A percentile compares a stretch with the other conserved stretches of the same genome.
Evolutionary conservation across 2,113 vertebrate genomes (phyloP).

Genomic region (Petrocephalus microphthalmus): DNA sequence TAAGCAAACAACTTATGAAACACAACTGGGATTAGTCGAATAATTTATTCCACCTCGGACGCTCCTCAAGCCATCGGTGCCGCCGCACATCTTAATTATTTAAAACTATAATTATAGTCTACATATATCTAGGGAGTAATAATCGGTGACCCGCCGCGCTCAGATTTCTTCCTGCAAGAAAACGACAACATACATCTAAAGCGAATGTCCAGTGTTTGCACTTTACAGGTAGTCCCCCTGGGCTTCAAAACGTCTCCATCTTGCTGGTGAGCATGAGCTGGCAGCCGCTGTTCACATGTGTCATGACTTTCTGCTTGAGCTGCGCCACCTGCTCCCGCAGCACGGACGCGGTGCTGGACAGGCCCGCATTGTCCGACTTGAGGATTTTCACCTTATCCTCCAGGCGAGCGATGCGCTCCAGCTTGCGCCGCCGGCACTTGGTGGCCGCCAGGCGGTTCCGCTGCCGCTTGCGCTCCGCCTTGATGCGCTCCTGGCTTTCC

Average conservation of each 20-base stretch:
- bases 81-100: not conserved
- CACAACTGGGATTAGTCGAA: not conserved
- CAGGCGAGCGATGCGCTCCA: constrained; percentile 84
- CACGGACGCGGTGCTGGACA: constrained; percentile 77
- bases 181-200: constrained; percentile 30
- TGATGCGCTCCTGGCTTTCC: constrained; percentile 83
- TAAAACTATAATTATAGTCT: not conserved
- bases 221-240: constrained; percentile 33
- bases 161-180: not conserved
- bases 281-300: constrained; percentile 84
- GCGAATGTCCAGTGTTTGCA: constrained; percentile 59
- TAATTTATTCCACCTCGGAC: not conserved
- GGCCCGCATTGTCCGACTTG: constrained; percentile 80
- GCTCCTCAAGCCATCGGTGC: constrained; percentile 6
- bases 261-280: constrained; percentile 83
- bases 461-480: constrained; percentile 82
- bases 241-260: constrained; percentile 65
- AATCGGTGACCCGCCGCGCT: constrained; percentile 40
- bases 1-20: constrained; percentile 9
- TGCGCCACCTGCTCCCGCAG: constrained; percentile 85
- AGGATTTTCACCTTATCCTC: constrained; percentile 85
- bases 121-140: not conserved
- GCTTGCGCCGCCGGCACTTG: constrained; percentile 83
- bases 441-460: constrained; percentile 84
- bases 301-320: constrained; percentile 84